Percentiles rank a stretch among this genome's conserved stretches.
phyloP scores from a whole-genome alignment of 2,797 vertebrate genomes.

The Leucoraja ocellata region DNA sequence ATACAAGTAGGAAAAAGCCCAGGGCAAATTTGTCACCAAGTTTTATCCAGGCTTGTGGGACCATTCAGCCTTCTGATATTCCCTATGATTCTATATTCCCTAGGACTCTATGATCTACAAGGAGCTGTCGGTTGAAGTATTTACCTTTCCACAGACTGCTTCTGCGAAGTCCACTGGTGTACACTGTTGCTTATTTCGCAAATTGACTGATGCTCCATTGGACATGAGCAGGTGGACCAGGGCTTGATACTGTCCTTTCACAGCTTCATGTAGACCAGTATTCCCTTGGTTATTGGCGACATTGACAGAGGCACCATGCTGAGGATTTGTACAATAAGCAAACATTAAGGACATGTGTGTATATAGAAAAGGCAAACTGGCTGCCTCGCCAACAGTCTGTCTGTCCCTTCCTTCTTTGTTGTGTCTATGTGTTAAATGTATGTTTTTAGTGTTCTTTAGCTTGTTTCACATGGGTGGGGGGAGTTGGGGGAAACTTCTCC shows the following conservation, averaged over 20 bases:
- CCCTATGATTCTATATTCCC: neutral
- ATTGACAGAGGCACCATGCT: conserved; percentile 74
- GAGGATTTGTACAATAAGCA: conserved; percentile 26
- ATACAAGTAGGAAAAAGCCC: too few species aligned
- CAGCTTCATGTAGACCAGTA: conserved; percentile 81
- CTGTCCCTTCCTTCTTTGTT: too few species aligned
- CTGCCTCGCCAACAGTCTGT: too few species aligned
- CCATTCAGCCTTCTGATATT: too few species aligned
- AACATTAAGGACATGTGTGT: neutral
- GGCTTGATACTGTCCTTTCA: conserved; percentile 56
- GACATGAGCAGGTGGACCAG: conserved; percentile 77
- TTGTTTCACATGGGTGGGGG: too few species aligned
- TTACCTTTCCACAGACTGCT: conserved; percentile 63
- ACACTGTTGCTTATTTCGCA: conserved; percentile 71
- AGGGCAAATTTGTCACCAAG: too few species aligned
- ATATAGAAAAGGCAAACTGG: neutral
- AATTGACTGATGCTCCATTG: conserved; percentile 60
- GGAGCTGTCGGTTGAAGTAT: neutral
- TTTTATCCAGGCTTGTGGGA: too few species aligned
- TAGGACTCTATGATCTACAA: neutral
- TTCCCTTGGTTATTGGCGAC: conserved; percentile 72
- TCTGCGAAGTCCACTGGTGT: conserved; percentile 74
- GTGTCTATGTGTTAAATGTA: too few species aligned
- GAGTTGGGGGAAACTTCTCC: too few species aligned
- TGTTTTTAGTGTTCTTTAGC: too few species aligned